Evolutionary conservation across 2,888 invertebrate genomes (phyloP), one percentile per base, ranked within the genome.

Genomic region (Ceraclea dissimilis): DNA sequence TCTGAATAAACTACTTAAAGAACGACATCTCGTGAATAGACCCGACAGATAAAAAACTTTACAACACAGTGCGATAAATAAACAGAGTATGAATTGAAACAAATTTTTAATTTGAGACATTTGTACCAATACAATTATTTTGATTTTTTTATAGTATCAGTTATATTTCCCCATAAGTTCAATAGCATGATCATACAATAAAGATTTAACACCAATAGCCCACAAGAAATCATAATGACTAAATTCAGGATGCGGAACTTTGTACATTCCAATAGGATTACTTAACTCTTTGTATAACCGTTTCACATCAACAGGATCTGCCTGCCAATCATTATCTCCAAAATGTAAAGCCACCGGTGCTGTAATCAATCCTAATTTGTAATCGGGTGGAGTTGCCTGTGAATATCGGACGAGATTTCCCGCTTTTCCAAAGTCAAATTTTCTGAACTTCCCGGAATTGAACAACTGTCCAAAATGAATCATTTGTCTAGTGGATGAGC

Each of bases 151-250:
- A n/a, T n/a, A n/a, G n/a, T n/a, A n/a, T 49, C 33, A 55, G 18
- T 59, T 17, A 44, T 74, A 77, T 53, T 67, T 68, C 11, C 63
- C 63, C 74, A 79, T 75, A 48, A 79, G 73, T 39, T 72, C 74
- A 5, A 74, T 60, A 62, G 74, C 72, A 66, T 70, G 65, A 44
- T 71, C 62, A 63, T 85, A 85, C 4, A 86, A 65, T 26, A 78
- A 63, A 11, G 26, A 20, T 46, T 52, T 49, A 2, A 56, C 66
- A 60, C 81, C 74, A 50, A 73, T 79, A 2, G 77, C 80, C 64
- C 79, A 80, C 2, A 82, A 70, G 62, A 81, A 79, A 65, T 83
- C 83, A 48, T 82, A 65, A 64, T 83, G 82, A 63, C 78, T 80
- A 64, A 79, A 79, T 54, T 74, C 69, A 2, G 69, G 62, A 49